phyloP scores from a whole-genome alignment of 37 sponge, comb jelly and placozoan genomes.

The Oscarella lobularis region DNA sequence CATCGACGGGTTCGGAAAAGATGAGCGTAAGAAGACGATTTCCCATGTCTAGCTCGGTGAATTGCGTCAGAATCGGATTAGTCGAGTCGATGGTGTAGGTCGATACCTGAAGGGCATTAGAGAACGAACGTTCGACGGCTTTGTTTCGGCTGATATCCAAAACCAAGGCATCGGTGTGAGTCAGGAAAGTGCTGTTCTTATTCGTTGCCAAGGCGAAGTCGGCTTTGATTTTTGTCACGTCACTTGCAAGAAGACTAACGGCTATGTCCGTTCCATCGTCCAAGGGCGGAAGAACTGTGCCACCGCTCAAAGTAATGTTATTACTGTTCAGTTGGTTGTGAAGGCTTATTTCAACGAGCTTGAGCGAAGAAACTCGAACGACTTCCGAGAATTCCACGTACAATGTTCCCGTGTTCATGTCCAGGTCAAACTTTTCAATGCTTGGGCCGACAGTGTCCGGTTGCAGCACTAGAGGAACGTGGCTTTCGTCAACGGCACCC shows the following conservation, averaged over 20 bases:
- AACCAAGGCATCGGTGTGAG: slow-evolving; percentile 31
- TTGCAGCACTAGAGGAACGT: slow-evolving; percentile 14
- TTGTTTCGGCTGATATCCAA: slow-evolving; percentile 44
- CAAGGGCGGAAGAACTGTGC: slow-evolving; percentile 4
- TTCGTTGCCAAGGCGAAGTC: slow-evolving; percentile 43
- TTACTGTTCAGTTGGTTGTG: slow-evolving; percentile 45
- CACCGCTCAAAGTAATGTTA: slow-evolving; percentile 25
- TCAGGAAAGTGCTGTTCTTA: slow-evolving; percentile 51
- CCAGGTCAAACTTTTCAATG: slow-evolving; percentile 48
- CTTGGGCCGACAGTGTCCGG: slow-evolving; percentile 47
- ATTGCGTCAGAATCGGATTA: slow-evolving; percentile 23
- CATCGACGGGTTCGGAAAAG: slow-evolving; percentile 67
- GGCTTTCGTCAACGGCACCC: neutral
- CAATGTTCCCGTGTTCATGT: slow-evolving; percentile 47
- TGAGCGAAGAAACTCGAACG: slow-evolving; percentile 38
- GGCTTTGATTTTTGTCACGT: slow-evolving; percentile 34
- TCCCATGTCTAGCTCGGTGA: slow-evolving; percentile 55
- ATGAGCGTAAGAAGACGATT: slow-evolving; percentile 40
- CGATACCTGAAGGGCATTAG: slow-evolving; percentile 35
- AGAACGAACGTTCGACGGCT: slow-evolving; percentile 4
- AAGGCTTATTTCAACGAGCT: slow-evolving; percentile 34
- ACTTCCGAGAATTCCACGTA: slow-evolving; percentile 68
- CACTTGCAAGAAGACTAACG: slow-evolving; percentile 21
- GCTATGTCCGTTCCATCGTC: slow-evolving; percentile 20
- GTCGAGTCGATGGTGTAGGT: slow-evolving; percentile 41